Percentiles rank a stretch among this genome's conserved stretches.
Conservation (phyloP, 2,888 invertebrate species). For the Melitaea athalia region DNA sequence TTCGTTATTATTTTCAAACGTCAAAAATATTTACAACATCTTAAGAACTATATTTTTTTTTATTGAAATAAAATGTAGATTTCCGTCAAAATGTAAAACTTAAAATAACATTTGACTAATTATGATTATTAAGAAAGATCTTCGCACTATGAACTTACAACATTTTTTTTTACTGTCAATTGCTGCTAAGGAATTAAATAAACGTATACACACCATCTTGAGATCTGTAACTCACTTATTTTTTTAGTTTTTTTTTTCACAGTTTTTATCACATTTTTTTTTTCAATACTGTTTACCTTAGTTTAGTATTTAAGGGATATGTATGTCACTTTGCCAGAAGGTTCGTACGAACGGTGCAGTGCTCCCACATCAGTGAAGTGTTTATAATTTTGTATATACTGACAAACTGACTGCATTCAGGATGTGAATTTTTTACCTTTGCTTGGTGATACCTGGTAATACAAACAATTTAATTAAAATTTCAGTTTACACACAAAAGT, state of each 20-base stretch:
- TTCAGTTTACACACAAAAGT: neutral
- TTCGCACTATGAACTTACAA: slow-evolving; percentile 29
- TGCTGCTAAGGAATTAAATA: slow-evolving; percentile 67
- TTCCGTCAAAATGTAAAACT: slow-evolving; percentile 37
- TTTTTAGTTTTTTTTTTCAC: slow-evolving; percentile 70
- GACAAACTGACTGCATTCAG: slow-evolving; percentile 68
- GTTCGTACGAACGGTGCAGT: slow-evolving; percentile 47
- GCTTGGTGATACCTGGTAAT: slow-evolving; percentile 64
- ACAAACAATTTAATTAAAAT: slow-evolving; percentile 10
- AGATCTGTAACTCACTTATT: slow-evolving; percentile 79
- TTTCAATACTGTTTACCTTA: slow-evolving; percentile 69
- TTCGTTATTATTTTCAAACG: slow-evolving; percentile 40
- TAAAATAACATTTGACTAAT: slow-evolving; percentile 38
- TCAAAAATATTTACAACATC: slow-evolving; percentile 54
- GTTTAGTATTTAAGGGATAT: slow-evolving; percentile 49
- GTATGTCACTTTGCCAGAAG: slow-evolving; percentile 49
- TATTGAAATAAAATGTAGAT: slow-evolving; percentile 40
- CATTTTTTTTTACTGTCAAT: slow-evolving; percentile 52
- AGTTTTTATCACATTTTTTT: slow-evolving; percentile 76
- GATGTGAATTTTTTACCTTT: slow-evolving; percentile 70
- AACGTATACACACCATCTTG: slow-evolving; percentile 64
- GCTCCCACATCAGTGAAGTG: slow-evolving; percentile 61
- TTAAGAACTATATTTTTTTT: slow-evolving; percentile 47
- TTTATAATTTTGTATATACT: slow-evolving; percentile 49
- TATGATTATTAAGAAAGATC: slow-evolving; percentile 30